Base-by-base conservation (phyloP, 2,113 vertebrate species). In the Coturnix japonica region DNA sequence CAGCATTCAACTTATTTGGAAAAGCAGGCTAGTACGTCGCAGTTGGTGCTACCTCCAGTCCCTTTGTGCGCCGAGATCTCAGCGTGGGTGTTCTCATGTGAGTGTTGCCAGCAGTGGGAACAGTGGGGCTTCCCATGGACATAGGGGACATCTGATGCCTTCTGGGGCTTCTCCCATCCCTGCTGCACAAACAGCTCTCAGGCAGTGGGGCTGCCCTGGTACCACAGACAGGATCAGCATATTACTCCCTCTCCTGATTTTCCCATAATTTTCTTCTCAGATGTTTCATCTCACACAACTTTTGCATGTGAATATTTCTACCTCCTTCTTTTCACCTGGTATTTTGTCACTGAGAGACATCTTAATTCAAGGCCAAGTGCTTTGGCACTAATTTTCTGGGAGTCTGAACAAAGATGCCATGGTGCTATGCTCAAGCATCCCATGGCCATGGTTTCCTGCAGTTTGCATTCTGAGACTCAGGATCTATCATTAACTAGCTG, bases 21-120 rank as follows among this genome's bases (percentile, higher is more conserved):
- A 87, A 85, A 85, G 39, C 43, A 65, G 11, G 46, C 26, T 5
- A 59, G 28, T 21, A 25, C 16, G 4, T 22, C 47, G 46, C 51
- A 37, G 28, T 33, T 44, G 23, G 30, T 47, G 37, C 43, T 18
- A 30, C 61, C 46, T 56, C 54, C 70, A 39, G 71, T 60, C 11
- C 11, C 35, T 54, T 31, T 63, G 56, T 59, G 21, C 46, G 43
- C 66, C 82, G 84, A 71, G 17, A 11, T 22, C 12, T 35, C 30
- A 20, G 17, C 0, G 0, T 7, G 23, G 23, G 20, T 37, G 46
- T 37, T 28, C 33, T 23, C 7, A 35, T 0, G 0, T 9, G 23
- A 23, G 17, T 37, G 66, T 35, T 35, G 8, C 66, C 23, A 35
- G 47, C 12, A 33, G 66, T 18, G 35, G 46, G 18, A 11, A 57